Conservation (phyloP, 2,888 invertebrate genomes). For the Polydrusus tereticollis region DNA sequence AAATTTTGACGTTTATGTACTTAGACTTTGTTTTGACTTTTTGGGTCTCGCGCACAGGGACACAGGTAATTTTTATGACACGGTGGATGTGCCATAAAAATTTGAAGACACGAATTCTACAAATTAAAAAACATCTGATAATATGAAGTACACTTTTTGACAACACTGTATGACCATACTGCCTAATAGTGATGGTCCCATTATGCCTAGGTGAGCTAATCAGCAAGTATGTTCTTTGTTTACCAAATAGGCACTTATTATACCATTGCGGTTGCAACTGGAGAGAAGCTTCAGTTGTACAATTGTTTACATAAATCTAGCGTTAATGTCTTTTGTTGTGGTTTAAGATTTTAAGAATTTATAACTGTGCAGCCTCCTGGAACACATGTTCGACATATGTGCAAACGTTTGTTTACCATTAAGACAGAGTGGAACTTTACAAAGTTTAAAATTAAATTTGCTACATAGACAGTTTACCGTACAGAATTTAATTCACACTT, state of each 20-base stretch:
- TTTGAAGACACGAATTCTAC: too few relatives aligned
- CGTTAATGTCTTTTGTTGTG: constrained; percentile 24
- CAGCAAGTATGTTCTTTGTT: constrained; percentile 8
- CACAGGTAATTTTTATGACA: too few relatives aligned
- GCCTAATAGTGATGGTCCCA: too few relatives aligned
- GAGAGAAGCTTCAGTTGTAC: constrained; percentile 11
- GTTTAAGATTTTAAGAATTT: constrained; percentile 19
- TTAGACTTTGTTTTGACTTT: too few relatives aligned
- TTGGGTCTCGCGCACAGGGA: too few relatives aligned
- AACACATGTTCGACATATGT: constrained; percentile 18
- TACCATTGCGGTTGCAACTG: neutral
- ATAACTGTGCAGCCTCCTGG: neutral
- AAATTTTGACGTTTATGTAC: too few relatives aligned
- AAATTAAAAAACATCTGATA: too few relatives aligned
- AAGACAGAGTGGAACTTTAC: neutral
- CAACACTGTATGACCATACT: too few relatives aligned
- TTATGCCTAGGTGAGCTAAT: neutral
- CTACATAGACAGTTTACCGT: neutral
- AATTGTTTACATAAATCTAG: constrained; percentile 7
- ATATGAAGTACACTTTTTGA: too few relatives aligned
- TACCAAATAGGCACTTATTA: constrained; percentile 5
- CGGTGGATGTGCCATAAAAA: too few relatives aligned
- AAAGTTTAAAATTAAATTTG: neutral
- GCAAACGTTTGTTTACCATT: constrained; percentile 8
- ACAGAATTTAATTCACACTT: neutral